Evolutionary conservation across 2,888 invertebrate species (phyloP).

Genomic region (Silvanus unidentatus): DNA sequence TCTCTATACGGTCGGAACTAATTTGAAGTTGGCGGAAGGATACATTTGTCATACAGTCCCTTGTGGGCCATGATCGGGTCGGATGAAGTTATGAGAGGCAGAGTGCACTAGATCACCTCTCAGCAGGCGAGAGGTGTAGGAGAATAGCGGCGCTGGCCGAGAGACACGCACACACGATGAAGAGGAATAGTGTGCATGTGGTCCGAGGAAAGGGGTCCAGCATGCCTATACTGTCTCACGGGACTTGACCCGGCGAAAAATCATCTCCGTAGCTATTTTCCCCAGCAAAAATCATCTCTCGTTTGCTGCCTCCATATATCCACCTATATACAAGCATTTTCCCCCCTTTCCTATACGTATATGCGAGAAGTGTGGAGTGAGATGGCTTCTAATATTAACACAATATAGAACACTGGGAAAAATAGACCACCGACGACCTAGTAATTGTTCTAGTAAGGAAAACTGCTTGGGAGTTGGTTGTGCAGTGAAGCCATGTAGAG

Average conservation of each 20-base stretch:
- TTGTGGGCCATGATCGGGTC: conserved; percentile 48
- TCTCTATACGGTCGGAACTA: conserved; percentile 45
- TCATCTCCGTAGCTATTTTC: conserved; percentile 28
- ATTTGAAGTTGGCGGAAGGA: conserved; percentile 50
- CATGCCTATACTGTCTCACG: conserved; percentile 15
- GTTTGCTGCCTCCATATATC: no score
- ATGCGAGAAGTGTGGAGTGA: background rate
- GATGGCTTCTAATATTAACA: no score
- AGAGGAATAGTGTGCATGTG: background rate
- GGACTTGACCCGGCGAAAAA: conserved; percentile 30
- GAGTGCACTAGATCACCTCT: conserved; percentile 48
- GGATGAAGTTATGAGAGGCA: conserved; percentile 50
- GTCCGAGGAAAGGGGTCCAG: conserved; percentile 27
- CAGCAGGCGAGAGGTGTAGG: conserved; percentile 19
- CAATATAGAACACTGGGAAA: no score
- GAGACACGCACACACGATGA: conserved; percentile 29
- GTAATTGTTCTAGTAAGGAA: no score
- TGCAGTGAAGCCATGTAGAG: conserved; percentile 34
- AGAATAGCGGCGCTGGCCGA: conserved; percentile 21
- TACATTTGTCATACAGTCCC: conserved; percentile 50
- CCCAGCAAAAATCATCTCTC: conserved; percentile 27
- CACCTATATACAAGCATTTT: no score
- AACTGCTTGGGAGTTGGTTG: no score
- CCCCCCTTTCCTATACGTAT: no score
- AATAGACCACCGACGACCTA: no score